Conservation (phyloP, 2,113 vertebrate genomes). For the Podocnemis expansa region DNA sequence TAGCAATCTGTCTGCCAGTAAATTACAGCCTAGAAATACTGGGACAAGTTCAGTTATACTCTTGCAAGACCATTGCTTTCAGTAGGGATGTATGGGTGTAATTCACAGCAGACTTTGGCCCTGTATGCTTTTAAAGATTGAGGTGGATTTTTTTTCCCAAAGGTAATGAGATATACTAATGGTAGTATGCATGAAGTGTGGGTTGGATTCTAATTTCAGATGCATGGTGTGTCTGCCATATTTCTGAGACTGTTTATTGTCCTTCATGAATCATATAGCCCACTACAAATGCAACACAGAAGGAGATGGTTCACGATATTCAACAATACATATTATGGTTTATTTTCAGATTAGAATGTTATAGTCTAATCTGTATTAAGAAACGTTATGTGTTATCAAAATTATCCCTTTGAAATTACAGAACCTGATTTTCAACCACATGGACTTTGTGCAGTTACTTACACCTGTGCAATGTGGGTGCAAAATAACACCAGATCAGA, state of each 20-base stretch:
- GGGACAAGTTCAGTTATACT: background rate
- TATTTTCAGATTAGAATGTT: background rate
- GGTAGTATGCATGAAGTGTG: background rate
- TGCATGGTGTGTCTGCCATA: background rate
- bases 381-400: background rate
- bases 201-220: constrained; percentile 28
- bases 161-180: background rate
- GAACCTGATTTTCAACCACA: background rate
- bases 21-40: background rate
- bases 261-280: background rate
- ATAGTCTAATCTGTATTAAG: background rate
- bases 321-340: background rate
- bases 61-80: background rate
- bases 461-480: background rate
- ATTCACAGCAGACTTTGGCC: background rate
- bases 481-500: constrained; percentile 3
- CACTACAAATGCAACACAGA: constrained; percentile 25
- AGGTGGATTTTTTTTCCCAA: background rate
- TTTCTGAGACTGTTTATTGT: background rate
- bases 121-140: background rate
- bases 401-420: background rate
- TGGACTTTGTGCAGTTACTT: background rate
- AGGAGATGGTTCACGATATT: background rate
- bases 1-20: background rate
- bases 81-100: accelerated